phyloP scores from a whole-genome alignment of 37 sponge, comb jelly and placozoan species.

The Cliona cf. orientalis region DNA sequence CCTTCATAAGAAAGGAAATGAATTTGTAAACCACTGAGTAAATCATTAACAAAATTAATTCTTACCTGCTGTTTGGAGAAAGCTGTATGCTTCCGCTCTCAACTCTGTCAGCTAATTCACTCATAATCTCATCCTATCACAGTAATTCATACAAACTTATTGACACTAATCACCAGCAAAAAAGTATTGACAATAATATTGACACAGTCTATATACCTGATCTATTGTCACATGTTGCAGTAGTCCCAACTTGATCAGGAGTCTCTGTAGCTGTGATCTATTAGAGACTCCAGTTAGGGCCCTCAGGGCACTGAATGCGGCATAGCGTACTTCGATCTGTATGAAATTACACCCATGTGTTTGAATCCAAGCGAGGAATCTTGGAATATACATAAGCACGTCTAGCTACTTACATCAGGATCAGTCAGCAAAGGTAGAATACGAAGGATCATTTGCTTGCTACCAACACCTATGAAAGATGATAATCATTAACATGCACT shows the following conservation, averaged over 20 bases:
- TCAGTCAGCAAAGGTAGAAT: conserved; percentile 13
- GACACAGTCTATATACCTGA: no score
- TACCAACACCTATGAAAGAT: neutral
- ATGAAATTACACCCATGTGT: neutral
- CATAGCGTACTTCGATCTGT: conserved; percentile 9
- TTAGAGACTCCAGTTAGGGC: conserved; percentile 11
- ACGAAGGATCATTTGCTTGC: neutral
- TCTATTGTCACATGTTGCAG: conserved; percentile 13
- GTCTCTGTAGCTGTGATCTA: conserved; percentile 32
- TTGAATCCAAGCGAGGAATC: neutral
- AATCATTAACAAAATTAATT: no score
- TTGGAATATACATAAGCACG: neutral
- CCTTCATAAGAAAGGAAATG: no score
- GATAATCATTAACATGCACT: neutral
- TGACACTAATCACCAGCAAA: no score
- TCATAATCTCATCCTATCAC: no score
- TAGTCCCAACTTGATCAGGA: conserved; percentile 27
- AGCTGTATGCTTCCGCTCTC: no score
- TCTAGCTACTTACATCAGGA: neutral
- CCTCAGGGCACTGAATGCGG: conserved; percentile 29
- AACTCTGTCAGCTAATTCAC: no score
- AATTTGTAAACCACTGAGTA: no score
- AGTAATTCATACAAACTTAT: no score
- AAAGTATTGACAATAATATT: no score
- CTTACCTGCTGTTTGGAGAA: no score